A percentile compares a stretch with the other conserved stretches of the same genome.
phyloP scores from a whole-genome alignment of 2,888 invertebrate genomes.

The Smittia aterrima region DNA sequence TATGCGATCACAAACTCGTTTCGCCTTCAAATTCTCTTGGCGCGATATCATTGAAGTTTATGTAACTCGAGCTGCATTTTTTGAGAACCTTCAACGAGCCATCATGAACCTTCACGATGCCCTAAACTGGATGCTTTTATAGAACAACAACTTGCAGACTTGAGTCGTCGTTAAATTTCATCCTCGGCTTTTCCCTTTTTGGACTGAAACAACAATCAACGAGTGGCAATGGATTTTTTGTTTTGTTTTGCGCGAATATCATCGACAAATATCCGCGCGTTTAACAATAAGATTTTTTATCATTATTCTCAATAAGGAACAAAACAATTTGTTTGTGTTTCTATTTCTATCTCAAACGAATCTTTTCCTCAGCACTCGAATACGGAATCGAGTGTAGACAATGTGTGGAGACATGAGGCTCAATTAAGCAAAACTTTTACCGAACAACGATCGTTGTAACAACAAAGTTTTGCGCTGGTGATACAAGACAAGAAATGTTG shows the following conservation, averaged over 20 bases:
- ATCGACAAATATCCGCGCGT: neutral
- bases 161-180: neutral
- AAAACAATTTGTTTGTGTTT: neutral
- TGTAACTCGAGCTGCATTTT: slow-evolving; percentile 18
- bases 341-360: neutral
- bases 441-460: neutral
- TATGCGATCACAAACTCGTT: slow-evolving; percentile 30
- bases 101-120: neutral
- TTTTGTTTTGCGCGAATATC: neutral
- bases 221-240: slow-evolving; percentile 14
- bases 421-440: neutral
- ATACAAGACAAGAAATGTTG: neutral
- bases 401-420: neutral
- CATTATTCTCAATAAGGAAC: neutral
- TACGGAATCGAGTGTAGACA: neutral
- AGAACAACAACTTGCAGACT: slow-evolving; percentile 16
- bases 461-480: neutral
- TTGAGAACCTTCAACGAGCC: slow-evolving; percentile 15
- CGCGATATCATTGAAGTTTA: slow-evolving; percentile 1
- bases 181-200: slow-evolving; percentile 1
- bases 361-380: neutral
- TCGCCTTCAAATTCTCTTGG: neutral
- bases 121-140: neutral
- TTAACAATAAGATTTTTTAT: neutral
- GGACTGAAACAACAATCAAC: neutral